A percentile compares a stretch with the other conserved stretches of the same genome.
These are phyloP conservation scores for Epinephelus coioides DNA, from an alignment of 2,797 vertebrate species.

Conservation along the genomic window DNA sequence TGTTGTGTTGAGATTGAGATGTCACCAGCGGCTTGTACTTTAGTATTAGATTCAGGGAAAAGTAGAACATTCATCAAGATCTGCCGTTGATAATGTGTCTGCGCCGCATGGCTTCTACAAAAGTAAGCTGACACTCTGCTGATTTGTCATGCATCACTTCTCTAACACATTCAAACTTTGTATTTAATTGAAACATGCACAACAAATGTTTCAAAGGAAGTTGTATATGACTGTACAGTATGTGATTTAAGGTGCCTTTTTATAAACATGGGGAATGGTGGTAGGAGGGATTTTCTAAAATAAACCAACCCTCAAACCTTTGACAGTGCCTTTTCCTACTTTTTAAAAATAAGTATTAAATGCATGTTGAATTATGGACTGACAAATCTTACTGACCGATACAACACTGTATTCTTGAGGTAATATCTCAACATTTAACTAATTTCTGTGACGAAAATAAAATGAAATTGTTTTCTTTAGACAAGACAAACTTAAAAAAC, in stretches of 20 bases:
- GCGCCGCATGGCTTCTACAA: background rate
- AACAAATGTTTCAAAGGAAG: background rate
- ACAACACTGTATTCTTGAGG: background rate
- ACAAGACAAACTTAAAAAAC: too few relatives aligned
- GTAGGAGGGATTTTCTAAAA: slow-evolving; percentile 17
- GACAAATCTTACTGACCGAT: background rate
- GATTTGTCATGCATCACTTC: background rate
- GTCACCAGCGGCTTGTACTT: slow-evolving; percentile 21
- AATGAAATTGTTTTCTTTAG: too few relatives aligned
- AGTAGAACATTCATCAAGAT: slow-evolving; percentile 2
- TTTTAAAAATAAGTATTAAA: background rate
- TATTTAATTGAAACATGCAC: background rate
- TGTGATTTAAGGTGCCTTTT: slow-evolving; percentile 15
- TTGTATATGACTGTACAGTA: background rate
- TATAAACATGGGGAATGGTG: slow-evolving; percentile 6
- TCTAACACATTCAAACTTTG: background rate
- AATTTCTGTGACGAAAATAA: too few relatives aligned
- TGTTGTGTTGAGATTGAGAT: slow-evolving; percentile 28
- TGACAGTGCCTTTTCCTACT: background rate
- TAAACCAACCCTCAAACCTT: slow-evolving; percentile 8
- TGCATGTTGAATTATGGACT: background rate
- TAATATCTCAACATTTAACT: too few relatives aligned
- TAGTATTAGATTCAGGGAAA: slow-evolving; percentile 3
- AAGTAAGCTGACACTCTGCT: background rate
- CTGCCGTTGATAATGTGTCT: slow-evolving; percentile 12